Evolutionary conservation across 2,888 invertebrate genomes (phyloP), one percentile per base, ranked within the genome.

Genomic region (Lycocerus yunnanus): DNA sequence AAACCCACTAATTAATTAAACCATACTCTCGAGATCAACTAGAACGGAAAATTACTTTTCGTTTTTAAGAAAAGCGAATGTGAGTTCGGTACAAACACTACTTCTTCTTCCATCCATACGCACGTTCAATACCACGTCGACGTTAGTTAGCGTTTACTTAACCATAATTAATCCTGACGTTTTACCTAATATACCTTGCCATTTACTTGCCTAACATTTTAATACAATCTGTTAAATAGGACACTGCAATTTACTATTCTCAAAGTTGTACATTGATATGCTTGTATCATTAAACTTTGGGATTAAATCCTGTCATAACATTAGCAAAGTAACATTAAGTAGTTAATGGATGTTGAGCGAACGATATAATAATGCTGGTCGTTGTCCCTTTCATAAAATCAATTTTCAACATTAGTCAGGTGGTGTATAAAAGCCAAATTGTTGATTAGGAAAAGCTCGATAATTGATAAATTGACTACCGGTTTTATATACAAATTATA

Each of bases 271-370:
- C 61, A 63, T 63, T 63, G 61, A 63, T 63, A 63, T 63, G 16
- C 18, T 63, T 63, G 20, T 18, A 20, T 18, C 61, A 20, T 20
- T 63, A 63, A 63, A 63, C 61, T 20, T 15, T 8, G 61, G 61
- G 61, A 63, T 63, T 63, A 63, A 63, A 63, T 63, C 61, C 61
- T 63, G 61, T 63, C 61, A 63, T 63, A 63, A 63, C 61, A 63
- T 63, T 63, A 63, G 61, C 61, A 20, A 63, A 63, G 61, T 63
- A 18, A 63, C 61, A 63, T 63, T 10, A 63, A 63, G 61, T 63
- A 18, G 16, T 18, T 63, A 63, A 63, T 63, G 61, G 61, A 63
- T 63, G 61, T 63, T 63, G 61, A 18, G 16, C 61, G 61, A 63
- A 16, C 61, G 18, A 16, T 63, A 15, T 63, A 60, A 63, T 15